Conservation (phyloP, 2,888 invertebrate genomes). For the Troilus luridus region DNA sequence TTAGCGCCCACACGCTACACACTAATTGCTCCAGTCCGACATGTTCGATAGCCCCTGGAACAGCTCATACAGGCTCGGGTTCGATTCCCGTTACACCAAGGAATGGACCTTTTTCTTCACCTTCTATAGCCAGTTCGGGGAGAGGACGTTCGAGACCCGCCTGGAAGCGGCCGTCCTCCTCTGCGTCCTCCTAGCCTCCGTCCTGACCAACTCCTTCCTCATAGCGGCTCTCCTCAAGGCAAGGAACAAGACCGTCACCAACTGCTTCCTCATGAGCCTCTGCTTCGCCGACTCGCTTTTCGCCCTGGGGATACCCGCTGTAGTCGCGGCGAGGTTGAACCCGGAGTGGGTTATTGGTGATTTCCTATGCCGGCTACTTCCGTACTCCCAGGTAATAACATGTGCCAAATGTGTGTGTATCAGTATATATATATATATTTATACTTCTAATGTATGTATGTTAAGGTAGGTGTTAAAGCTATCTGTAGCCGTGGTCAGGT, state of each 20-base stretch:
- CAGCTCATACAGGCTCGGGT: conserved; percentile 72
- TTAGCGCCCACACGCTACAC: not conserved
- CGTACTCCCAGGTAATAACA: conserved; percentile 72
- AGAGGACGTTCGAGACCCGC: conserved; percentile 68
- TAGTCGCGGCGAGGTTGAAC: conserved; percentile 72
- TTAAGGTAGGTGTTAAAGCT: no score
- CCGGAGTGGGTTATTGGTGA: conserved; percentile 73
- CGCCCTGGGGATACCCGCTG: conserved; percentile 72
- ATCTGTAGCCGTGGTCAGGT: no score
- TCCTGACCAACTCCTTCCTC: conserved; percentile 73
- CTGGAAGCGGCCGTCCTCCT: conserved; percentile 70
- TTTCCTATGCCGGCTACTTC: conserved; percentile 71
- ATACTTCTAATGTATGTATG: no score
- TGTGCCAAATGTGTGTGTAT: no score
- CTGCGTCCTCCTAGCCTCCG: conserved; percentile 70
- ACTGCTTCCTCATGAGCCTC: conserved; percentile 74
- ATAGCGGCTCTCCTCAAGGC: conserved; percentile 72
- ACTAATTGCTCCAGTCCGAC: not conserved
- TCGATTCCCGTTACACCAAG: conserved; percentile 72
- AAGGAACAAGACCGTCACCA: conserved; percentile 74
- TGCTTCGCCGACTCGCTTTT: conserved; percentile 78
- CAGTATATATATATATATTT: no score
- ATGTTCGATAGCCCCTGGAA: conserved; percentile 66
- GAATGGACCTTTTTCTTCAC: conserved; percentile 74
- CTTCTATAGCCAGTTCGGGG: conserved; percentile 73